These are phyloP conservation scores for Orthosia cruda DNA, from an alignment of 2,888 invertebrate species.

Conservation along the genomic window DNA sequence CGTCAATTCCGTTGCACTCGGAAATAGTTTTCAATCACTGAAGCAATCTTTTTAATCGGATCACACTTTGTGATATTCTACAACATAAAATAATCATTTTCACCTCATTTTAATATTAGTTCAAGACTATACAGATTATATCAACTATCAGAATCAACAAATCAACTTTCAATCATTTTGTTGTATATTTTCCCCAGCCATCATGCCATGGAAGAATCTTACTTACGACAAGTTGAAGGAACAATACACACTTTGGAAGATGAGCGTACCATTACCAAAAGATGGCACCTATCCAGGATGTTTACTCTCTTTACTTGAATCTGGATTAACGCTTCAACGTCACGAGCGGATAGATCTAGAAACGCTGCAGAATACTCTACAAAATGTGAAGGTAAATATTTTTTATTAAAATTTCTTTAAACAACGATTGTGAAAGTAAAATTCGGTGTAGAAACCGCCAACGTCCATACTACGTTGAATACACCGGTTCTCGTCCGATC, in stretches of 20 bases:
- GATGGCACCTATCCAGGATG: constrained; percentile 88
- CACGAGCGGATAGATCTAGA: constrained; percentile 78
- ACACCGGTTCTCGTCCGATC: constrained; percentile 90
- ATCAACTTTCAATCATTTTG: too few species aligned
- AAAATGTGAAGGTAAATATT: constrained; percentile 81
- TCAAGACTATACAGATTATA: too few species aligned
- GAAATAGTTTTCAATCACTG: too few species aligned
- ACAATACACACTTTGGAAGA: constrained; percentile 83
- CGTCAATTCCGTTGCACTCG: too few species aligned
- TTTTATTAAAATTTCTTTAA: background rate
- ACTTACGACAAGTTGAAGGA: constrained; percentile 84
- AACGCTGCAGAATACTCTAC: constrained; percentile 78
- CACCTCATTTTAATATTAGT: too few species aligned
- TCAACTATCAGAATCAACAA: too few species aligned
- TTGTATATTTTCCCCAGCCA: constrained; percentile 73
- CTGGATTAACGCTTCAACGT: constrained; percentile 79
- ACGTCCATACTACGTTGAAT: constrained; percentile 88
- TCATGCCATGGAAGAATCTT: constrained; percentile 84
- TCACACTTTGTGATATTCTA: too few species aligned
- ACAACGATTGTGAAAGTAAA: background rate
- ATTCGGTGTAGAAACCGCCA: constrained; percentile 66
- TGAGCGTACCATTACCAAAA: constrained; percentile 79
- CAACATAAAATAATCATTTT: too few species aligned
- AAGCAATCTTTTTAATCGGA: too few species aligned
- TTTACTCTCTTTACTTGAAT: constrained; percentile 81